phyloP scores from a whole-genome alignment of 2,113 vertebrate genomes.

The Bothrops jararaca region DNA sequence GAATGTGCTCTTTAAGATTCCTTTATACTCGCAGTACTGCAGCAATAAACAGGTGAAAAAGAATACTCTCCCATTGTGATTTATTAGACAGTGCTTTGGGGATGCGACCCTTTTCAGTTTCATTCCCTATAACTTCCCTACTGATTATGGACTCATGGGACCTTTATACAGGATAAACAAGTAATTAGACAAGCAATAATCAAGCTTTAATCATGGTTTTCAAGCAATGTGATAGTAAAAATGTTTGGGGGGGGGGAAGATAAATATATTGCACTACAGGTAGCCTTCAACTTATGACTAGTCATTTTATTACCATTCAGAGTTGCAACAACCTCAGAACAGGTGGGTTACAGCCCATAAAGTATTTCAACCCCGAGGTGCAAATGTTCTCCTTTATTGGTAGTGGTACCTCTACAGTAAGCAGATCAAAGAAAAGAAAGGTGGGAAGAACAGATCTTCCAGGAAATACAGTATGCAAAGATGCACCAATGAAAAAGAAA shows the following conservation, averaged over 20 bases:
- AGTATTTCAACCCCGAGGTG: neutral
- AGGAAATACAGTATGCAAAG: neutral
- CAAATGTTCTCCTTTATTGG: neutral
- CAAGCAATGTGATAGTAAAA: conserved; percentile 20
- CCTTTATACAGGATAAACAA: conserved; percentile 32
- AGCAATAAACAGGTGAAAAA: neutral
- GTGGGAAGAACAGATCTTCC: neutral
- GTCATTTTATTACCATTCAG: neutral
- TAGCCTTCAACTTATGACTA: neutral
- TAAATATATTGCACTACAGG: conserved; percentile 11
- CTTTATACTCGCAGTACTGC: neutral
- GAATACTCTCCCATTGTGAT: neutral
- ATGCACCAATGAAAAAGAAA: neutral
- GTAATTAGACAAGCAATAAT: conserved; percentile 6
- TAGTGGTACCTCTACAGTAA: neutral
- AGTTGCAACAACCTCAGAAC: neutral
- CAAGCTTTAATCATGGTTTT: conserved; percentile 35
- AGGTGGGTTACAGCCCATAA: neutral
- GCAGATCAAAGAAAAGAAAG: neutral
- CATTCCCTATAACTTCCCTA: conserved; percentile 37
- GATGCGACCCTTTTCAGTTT: conserved; percentile 8
- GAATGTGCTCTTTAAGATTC: neutral
- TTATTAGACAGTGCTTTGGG: conserved; percentile 20
- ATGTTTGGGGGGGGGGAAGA: neutral
- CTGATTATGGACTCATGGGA: conserved; percentile 24